These are phyloP conservation scores for Neelides sp. DNA, from an alignment of 1,140 invertebrate species.

Conservation along the genomic window DNA sequence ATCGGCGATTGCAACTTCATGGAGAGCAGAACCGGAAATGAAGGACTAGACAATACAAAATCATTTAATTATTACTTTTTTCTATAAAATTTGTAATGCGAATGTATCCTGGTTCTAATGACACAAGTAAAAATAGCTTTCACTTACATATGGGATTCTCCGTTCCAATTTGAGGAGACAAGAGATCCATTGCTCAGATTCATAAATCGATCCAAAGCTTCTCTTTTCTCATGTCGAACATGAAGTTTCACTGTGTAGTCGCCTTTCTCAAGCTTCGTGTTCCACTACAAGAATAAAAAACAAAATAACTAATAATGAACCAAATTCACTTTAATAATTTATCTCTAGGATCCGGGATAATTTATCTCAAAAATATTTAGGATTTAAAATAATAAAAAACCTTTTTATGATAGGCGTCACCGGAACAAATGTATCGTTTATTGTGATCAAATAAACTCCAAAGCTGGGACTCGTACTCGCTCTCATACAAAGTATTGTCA, in stretches of 20 bases:
- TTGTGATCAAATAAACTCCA: constrained; percentile 93
- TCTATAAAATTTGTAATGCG: background rate
- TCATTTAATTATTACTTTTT: background rate
- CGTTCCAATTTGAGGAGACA: too few species aligned
- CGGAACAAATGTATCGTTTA: constrained; percentile 69
- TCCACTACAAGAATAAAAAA: constrained; percentile 49
- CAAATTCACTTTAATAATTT: background rate
- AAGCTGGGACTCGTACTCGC: constrained; percentile 85
- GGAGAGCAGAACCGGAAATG: constrained; percentile 54
- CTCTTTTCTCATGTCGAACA: constrained; percentile 74
- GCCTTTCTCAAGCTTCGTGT: constrained; percentile 83
- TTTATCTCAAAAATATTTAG: constrained; percentile 14
- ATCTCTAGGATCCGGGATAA: too few species aligned
- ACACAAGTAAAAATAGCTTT: too few species aligned
- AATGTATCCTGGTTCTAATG: too few species aligned
- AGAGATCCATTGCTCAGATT: constrained; percentile 37
- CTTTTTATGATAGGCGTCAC: constrained; percentile 78
- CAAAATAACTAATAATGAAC: background rate
- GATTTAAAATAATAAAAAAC: constrained; percentile 38
- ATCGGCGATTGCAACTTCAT: constrained; percentile 62
- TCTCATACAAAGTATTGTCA: constrained; percentile 80
- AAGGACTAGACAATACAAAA: too few species aligned
- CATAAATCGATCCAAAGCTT: constrained; percentile 70
- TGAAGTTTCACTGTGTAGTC: constrained; percentile 77
- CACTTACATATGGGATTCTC: too few species aligned